Evolutionary conservation across 1,140 invertebrate species (phyloP).

Genomic region (Drosophila littoralis): DNA sequence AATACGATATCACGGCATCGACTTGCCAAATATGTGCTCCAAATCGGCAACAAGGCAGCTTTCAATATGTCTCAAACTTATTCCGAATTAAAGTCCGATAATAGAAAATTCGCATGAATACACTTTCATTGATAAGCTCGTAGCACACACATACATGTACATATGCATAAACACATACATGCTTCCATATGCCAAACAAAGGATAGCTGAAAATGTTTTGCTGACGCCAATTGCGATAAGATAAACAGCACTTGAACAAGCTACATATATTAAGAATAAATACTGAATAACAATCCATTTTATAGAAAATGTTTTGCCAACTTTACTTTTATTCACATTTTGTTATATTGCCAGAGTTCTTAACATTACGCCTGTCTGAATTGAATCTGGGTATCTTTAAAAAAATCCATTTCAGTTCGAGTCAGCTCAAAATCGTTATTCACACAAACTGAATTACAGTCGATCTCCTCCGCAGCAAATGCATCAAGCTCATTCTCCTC

Average conservation of each 20-base stretch:
- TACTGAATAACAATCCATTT: background rate
- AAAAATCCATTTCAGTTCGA: slow-evolving; percentile 17
- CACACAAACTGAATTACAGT: slow-evolving; percentile 1
- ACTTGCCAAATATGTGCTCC: background rate
- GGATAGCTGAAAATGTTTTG: background rate
- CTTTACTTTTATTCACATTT: background rate
- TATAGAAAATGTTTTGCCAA: background rate
- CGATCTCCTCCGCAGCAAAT: background rate
- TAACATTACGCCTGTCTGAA: background rate
- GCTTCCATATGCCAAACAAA: too few relatives aligned
- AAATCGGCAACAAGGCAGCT: background rate
- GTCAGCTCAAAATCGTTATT: slow-evolving; percentile 12
- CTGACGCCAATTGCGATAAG: slow-evolving; percentile 23
- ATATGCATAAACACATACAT: background rate
- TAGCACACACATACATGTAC: background rate
- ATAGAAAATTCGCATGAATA: background rate
- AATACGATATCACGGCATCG: slow-evolving; percentile 43
- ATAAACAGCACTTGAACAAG: slow-evolving; percentile 11
- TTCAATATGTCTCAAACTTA: background rate
- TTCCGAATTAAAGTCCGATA: background rate
- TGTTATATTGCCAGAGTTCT: background rate
- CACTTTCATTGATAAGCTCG: slow-evolving; percentile 6
- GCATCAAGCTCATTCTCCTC: background rate
- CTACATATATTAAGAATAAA: background rate
- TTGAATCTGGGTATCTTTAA: background rate